Evolutionary conservation across 2,888 invertebrate species (phyloP), one percentile per base, ranked within the genome.

Genomic region (Dicroscelio sp.): DNA sequence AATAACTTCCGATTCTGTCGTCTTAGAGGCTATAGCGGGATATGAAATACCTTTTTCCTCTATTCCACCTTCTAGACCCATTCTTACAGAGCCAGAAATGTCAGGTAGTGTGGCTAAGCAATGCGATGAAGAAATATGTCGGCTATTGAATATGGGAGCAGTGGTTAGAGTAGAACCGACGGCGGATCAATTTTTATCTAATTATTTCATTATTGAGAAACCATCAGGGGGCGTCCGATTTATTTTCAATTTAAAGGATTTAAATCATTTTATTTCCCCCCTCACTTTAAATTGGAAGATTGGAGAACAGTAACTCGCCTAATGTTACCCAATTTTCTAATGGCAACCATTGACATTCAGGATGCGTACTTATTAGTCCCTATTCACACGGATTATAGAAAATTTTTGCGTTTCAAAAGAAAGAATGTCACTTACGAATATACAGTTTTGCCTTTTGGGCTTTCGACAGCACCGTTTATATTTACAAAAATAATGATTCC

Each of bases 211-310:
- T 3, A 31, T 78, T 23, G 58, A 63, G 23, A 86, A 86, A 48
- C 67, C 82, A 20, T 73, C 73, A 5, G 58, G 76, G 6, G 75
- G 52, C 10, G 80, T 78, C 14, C 38, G 78, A 12, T 78, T 82
- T 43, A 82, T 87, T 20, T 75, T 87, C 17, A 82, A 87, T 65
- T 63, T 87, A n/a, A 60, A 75, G 14, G 0, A 65, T 4, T 55
- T 87, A 1, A 87, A 87, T 65, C 20, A 23, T 0, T 82, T 33
- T 31, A 69, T 88, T 38, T 35, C 48, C 38, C 88, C 3, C 87
- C 79, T 2, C 88, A 88, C 48, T 88, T 88, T 43, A 84, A 88
- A 60, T 31, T 88, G 17, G 88, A 90, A 23, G 82, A 86, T 33
- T 80, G 80, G 82, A 33, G 65, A 10, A 89, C 80, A 4, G 80